phyloP scores from a whole-genome alignment of 2,113 vertebrate genomes.

The Gavia stellata region DNA sequence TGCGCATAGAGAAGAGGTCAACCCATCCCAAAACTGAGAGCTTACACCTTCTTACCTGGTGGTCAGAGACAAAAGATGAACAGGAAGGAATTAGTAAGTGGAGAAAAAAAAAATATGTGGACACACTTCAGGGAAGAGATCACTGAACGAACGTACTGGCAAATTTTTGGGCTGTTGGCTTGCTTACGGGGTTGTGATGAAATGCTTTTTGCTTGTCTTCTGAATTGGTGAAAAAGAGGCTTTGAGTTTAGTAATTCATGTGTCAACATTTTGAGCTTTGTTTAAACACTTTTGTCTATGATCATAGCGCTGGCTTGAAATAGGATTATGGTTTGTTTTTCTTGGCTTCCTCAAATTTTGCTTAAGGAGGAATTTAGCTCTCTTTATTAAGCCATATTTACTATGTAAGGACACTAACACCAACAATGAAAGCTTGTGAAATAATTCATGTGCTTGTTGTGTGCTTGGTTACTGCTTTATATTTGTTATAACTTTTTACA shows the following conservation, averaged over 20 bases:
- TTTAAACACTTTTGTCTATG: background rate
- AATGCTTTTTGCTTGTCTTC: background rate
- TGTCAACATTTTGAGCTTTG: background rate
- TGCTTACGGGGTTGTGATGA: background rate
- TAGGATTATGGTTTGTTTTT: conserved; percentile 26
- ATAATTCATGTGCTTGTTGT: background rate
- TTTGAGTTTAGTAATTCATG: background rate
- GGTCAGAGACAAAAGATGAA: background rate
- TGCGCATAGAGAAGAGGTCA: background rate
- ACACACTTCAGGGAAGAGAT: background rate
- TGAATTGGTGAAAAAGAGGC: background rate
- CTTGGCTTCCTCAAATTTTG: background rate
- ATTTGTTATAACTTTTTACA: background rate
- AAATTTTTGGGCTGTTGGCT: background rate
- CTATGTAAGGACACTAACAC: background rate
- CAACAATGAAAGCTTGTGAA: background rate
- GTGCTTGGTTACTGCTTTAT: background rate
- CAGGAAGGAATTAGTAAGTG: background rate
- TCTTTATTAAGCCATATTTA: background rate
- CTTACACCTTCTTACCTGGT: background rate
- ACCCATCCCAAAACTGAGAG: background rate
- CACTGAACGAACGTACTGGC: background rate
- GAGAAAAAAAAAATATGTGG: background rate
- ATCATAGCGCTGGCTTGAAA: background rate
- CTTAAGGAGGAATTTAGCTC: background rate